Evolutionary conservation across 2,797 vertebrate genomes (phyloP).

Genomic region (Loriculus beryllinus): DNA sequence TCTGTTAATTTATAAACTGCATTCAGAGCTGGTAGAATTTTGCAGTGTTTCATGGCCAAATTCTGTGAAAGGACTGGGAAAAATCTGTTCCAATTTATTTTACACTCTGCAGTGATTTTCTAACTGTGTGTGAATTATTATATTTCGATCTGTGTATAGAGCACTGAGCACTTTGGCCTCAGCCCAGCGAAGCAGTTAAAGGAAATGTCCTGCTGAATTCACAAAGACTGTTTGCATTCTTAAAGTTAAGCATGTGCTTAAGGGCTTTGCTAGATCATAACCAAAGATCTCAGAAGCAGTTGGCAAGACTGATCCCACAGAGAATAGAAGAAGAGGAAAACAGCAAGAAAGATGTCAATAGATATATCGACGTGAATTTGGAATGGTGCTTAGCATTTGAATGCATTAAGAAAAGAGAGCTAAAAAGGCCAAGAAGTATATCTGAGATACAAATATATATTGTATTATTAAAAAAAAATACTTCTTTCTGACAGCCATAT

Average conservation of each 20-base stretch:
- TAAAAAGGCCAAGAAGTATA: conserved; percentile 29
- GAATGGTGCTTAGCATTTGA: conserved; percentile 54
- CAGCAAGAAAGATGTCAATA: conserved; percentile 63
- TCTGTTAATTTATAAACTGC: conserved; percentile 55
- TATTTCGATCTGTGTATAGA: conserved; percentile 42
- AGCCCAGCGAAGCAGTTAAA: conserved; percentile 57
- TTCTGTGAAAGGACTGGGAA: conserved; percentile 7
- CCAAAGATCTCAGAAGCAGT: conserved; percentile 59
- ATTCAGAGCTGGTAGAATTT: conserved; percentile 36
- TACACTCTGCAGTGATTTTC: conserved; percentile 13
- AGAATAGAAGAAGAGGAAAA: conserved; percentile 59
- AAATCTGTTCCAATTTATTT: conserved; percentile 60
- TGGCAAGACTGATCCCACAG: conserved; percentile 58
- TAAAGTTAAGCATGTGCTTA: conserved; percentile 65
- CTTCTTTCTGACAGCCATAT: neutral
- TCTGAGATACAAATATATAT: neutral
- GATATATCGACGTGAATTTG: conserved; percentile 58
- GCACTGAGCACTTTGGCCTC: conserved; percentile 28
- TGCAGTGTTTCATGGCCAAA: conserved; percentile 3
- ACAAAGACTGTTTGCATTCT: conserved; percentile 64
- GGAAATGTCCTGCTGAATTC: conserved; percentile 62
- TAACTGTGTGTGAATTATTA: conserved; percentile 45
- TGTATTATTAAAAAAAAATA: neutral
- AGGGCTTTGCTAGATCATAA: conserved; percentile 68
- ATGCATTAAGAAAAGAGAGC: conserved; percentile 13